These are phyloP conservation scores for Trachymyrmex septentrionalis DNA, from an alignment of 1,140 invertebrate species.

Conservation along the genomic window DNA sequence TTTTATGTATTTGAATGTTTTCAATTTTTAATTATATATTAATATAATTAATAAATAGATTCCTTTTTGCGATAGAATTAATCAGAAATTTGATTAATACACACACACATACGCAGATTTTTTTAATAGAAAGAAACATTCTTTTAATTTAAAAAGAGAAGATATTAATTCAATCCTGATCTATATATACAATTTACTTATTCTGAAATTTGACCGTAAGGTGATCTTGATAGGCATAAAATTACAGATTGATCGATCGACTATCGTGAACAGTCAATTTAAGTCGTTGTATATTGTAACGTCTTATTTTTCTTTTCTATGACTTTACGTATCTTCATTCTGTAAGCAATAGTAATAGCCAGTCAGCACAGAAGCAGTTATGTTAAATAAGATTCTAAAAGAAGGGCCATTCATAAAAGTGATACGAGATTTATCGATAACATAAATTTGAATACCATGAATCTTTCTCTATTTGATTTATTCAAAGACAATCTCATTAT, in stretches of 20 bases:
- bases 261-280: constrained; percentile 31
- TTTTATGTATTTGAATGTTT: too few relatives aligned
- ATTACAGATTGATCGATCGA: constrained; percentile 61
- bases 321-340: not conserved
- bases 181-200: constrained; percentile 52
- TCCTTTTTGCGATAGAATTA: not conserved
- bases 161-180: constrained; percentile 28
- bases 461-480: too few relatives aligned
- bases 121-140: not conserved
- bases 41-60: too few relatives aligned
- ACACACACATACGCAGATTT: not conserved
- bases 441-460: not conserved
- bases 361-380: constrained; percentile 44
- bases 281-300: constrained; percentile 50
- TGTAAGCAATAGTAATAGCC: not conserved
- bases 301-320: constrained; percentile 51
- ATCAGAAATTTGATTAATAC: not conserved
- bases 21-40: too few relatives aligned
- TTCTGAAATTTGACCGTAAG: constrained; percentile 34
- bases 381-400: constrained; percentile 7
- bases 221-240: constrained; percentile 36
- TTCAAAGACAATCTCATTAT: too few relatives aligned
- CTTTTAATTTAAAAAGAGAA: constrained; percentile 15
- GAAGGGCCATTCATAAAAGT: too few relatives aligned
- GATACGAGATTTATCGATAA: not conserved